These are phyloP conservation scores for Melanargia galathea DNA, from an alignment of 2,888 invertebrate genomes.

Conservation along the genomic window DNA sequence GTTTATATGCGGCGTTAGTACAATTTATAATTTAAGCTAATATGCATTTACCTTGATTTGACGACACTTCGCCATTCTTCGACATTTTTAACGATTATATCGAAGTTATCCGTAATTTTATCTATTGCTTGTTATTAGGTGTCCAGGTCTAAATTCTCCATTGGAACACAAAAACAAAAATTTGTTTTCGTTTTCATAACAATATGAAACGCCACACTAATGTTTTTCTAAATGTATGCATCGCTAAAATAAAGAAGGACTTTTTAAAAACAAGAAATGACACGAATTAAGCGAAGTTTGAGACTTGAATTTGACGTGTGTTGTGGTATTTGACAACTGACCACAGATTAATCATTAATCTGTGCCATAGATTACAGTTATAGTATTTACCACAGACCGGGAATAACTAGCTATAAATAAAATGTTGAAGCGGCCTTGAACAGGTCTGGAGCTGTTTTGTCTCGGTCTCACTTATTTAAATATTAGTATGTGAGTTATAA, in stretches of 20 bases:
- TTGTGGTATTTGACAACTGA: background rate
- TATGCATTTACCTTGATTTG: constrained; percentile 79
- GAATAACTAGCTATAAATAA: too few relatives aligned
- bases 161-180: constrained; percentile 57
- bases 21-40: background rate
- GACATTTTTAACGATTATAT: constrained; percentile 81
- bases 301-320: too few relatives aligned
- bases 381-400: too few relatives aligned
- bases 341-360: too few relatives aligned
- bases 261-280: constrained; percentile 41
- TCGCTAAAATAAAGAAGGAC: constrained; percentile 36
- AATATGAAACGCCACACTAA: constrained; percentile 37
- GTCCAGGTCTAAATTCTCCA: constrained; percentile 63
- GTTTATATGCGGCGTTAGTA: background rate
- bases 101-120: constrained; percentile 47
- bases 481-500: too few relatives aligned
- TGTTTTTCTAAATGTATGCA: constrained; percentile 42
- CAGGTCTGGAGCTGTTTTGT: too few relatives aligned
- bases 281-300: constrained; percentile 24
- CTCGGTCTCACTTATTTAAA: too few relatives aligned
- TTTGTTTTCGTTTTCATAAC: constrained; percentile 59
- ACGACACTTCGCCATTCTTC: constrained; percentile 87
- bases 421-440: too few relatives aligned
- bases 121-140: constrained; percentile 61
- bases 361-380: too few relatives aligned